Evolutionary conservation across 2,888 invertebrate species (phyloP), one percentile per base, ranked within the genome.

Genomic region (Cosmia pyralina): DNA sequence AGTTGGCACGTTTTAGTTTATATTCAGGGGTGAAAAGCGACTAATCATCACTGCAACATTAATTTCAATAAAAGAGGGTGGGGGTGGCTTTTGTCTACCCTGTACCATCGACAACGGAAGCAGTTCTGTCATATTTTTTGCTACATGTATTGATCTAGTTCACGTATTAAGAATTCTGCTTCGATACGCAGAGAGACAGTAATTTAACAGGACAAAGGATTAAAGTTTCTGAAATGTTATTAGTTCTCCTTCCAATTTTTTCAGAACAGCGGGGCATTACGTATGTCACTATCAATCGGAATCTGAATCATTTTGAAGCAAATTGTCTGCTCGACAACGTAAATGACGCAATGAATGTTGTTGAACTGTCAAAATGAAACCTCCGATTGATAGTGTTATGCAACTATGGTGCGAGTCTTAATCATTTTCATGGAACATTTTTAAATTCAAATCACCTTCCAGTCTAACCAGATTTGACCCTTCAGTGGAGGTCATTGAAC

Each of bases 41-140:
- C 87, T 76, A 86, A 88, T 92, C 92, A 92, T 86, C 78, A 76
- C 65, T 78, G 79, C 71, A 76, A 86, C 90, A 92, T 92, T 91
- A 91, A 92, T 92, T 88, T 91, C 89, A 90, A 92, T 92, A 89
- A 91, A 87, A 85, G 79, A 78, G 83, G 87, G 87, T 82, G 75
- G 85, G 82, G 81, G 77, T 84, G 84, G 85, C 84, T 77, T 83
- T 85, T 83, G 84, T 78, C 83, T 82, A 75, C 75, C 75, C 52
- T 59, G 77, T 75, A 81, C 75, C 58, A 55, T 76, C 38, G 80
- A 68, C 81, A 64, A 46, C 81, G 79, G 83, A 83, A 79, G 80
- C 80, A 79, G 80, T 77, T 58, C 48, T 81, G 80, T 78, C 74
- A 76, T 79, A 68, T 71, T 79, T 80, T 79, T 76, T 69, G 69